A percentile compares a stretch with the other conserved stretches of the same genome.
phyloP scores from a whole-genome alignment of 1,140 invertebrate species.

The Drosophila tani region DNA sequence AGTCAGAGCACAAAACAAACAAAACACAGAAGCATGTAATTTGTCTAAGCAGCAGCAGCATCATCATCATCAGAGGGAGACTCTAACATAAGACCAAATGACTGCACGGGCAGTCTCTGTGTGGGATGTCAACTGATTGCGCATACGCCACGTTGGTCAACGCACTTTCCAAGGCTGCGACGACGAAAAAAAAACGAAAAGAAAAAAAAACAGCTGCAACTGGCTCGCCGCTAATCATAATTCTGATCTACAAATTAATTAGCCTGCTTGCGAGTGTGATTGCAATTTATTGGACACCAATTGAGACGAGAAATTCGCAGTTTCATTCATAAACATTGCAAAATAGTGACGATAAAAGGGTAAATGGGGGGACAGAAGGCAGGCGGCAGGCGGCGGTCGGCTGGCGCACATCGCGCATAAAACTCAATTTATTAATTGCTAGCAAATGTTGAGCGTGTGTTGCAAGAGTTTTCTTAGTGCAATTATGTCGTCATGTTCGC shows the following conservation, averaged over 20 bases:
- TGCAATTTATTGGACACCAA: conserved; percentile 82
- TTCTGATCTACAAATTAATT: conserved; percentile 81
- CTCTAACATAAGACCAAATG: background rate
- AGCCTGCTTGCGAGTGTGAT: conserved; percentile 72
- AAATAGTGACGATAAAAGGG: conserved; percentile 30
- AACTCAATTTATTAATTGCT: conserved; percentile 75
- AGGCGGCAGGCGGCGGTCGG: background rate
- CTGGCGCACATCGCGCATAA: conserved; percentile 10
- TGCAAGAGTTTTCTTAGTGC: conserved; percentile 50
- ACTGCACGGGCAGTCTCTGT: conserved; percentile 11
- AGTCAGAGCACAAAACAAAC: conserved; percentile 23
- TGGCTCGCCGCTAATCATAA: conserved; percentile 70
- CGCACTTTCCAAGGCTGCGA: conserved; percentile 71
- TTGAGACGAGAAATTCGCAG: conserved; percentile 63
- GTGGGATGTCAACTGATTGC: conserved; percentile 68
- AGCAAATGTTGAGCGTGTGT: conserved; percentile 75
- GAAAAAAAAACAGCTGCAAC: conserved; percentile 53
- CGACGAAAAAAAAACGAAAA: background rate
- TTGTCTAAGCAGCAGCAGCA: conserved; percentile 18
- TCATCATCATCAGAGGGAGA: background rate
- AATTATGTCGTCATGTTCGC: conserved; percentile 65
- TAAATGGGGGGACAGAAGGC: background rate
- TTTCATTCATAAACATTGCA: conserved; percentile 79
- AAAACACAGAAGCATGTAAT: conserved; percentile 18
- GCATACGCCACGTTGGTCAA: conserved; percentile 76